Conservation (phyloP, 1,140 invertebrate genomes). For the Helicoverpa armigera region DNA sequence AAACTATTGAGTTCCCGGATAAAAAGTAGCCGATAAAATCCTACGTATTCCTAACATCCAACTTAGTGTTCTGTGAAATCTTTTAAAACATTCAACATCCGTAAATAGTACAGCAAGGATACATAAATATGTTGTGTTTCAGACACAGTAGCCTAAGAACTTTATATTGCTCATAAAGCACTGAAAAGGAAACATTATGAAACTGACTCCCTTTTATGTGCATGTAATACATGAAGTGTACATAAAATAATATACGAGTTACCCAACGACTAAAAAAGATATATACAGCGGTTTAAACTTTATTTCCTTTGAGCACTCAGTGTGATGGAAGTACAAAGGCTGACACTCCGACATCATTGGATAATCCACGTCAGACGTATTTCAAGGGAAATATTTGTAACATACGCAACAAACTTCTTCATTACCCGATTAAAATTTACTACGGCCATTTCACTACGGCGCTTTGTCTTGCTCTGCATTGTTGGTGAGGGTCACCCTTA, state of each 20-base stretch:
- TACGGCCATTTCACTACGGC: background rate
- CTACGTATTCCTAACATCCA: no score
- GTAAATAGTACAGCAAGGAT: background rate
- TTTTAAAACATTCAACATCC: background rate
- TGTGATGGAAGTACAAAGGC: conserved; percentile 30
- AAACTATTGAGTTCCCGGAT: background rate
- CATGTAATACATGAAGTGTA: conserved; percentile 27
- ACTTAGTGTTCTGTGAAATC: background rate
- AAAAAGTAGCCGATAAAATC: no score
- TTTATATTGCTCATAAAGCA: conserved; percentile 3
- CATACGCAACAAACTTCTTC: conserved; percentile 3
- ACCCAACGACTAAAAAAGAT: conserved; percentile 16
- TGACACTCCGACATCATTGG: conserved; percentile 38
- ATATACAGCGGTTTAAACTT: conserved; percentile 18
- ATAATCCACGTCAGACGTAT: conserved; percentile 24
- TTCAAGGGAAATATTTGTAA: conserved; percentile 10
- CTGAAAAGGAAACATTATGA: conserved; percentile 24
- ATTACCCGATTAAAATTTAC: background rate
- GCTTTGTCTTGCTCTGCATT: background rate
- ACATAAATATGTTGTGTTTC: no score
- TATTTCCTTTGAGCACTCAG: conserved; percentile 41
- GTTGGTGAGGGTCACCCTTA: conserved; percentile 9
- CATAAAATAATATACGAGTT: conserved; percentile 36
- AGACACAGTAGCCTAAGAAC: no score
- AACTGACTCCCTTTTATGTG: conserved; percentile 13